A percentile compares a stretch with the other conserved stretches of the same genome.
Conservation (phyloP, 2,888 invertebrate species). For the Plagodis dolabraria region DNA sequence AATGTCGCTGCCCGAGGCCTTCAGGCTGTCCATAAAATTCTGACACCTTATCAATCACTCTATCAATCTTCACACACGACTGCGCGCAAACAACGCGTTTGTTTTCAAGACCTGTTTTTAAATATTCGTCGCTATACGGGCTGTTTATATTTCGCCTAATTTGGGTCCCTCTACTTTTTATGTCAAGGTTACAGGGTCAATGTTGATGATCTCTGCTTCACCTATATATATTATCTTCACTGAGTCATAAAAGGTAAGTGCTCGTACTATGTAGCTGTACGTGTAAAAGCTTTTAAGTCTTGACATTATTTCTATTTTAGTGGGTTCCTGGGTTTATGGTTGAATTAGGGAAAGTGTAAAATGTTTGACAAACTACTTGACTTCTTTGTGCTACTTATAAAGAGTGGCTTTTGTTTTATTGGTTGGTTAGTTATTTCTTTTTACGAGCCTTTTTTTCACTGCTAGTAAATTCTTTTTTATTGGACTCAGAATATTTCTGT, state of each 20-base stretch:
- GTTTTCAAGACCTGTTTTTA: conserved; percentile 43
- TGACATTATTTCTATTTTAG: conserved; percentile 23
- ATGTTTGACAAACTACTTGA: conserved; percentile 24
- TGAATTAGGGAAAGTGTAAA: conserved; percentile 24
- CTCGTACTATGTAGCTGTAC: conserved; percentile 26
- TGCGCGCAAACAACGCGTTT: conserved; percentile 41
- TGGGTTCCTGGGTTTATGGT: conserved; percentile 16
- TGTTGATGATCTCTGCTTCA: conserved; percentile 25
- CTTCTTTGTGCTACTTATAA: conserved; percentile 12
- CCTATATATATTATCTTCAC: conserved; percentile 35
- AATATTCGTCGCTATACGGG: conserved; percentile 9
- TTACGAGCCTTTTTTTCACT: not conserved
- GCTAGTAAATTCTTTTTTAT: not conserved
- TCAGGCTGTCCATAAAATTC: conserved; percentile 47
- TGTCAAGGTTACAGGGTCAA: conserved; percentile 39
- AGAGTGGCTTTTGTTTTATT: conserved; percentile 9
- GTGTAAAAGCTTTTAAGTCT: conserved; percentile 35
- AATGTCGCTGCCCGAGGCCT: conserved; percentile 42
- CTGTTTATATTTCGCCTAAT: conserved; percentile 29
- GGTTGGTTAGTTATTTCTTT: conserved; percentile 9
- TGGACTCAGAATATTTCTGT: not conserved
- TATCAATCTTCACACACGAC: conserved; percentile 49
- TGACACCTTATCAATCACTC: conserved; percentile 50
- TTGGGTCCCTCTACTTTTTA: conserved; percentile 32
- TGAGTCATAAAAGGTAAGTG: conserved; percentile 39